Evolutionary conservation across 2,113 vertebrate genomes (phyloP).

Genomic region (Tupaia tana): DNA sequence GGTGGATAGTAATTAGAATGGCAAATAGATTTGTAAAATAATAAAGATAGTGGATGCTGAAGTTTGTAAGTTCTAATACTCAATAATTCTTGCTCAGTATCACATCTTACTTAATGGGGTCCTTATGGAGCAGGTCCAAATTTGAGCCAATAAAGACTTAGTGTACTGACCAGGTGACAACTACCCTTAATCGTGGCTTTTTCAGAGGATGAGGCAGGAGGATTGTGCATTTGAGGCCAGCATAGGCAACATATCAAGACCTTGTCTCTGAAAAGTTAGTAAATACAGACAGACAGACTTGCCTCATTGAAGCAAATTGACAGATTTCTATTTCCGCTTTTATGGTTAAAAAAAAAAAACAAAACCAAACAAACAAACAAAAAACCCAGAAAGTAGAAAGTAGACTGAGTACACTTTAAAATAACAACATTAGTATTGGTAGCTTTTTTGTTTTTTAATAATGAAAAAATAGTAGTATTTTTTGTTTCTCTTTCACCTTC

Average conservation of each 20-base stretch:
- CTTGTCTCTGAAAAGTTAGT: no score
- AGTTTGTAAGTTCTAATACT: neutral
- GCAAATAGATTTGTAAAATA: neutral
- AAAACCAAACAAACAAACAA: constrained; percentile 2
- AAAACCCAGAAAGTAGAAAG: neutral
- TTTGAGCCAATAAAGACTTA: constrained; percentile 4
- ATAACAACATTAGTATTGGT: neutral
- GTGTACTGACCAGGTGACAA: no score
- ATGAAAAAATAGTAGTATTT: constrained; percentile 2
- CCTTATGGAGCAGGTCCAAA: neutral
- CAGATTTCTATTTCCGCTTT: constrained; percentile 3
- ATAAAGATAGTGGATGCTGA: neutral
- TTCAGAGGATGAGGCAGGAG: no score
- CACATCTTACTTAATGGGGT: neutral
- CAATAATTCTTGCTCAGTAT: neutral
- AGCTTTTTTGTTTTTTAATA: neutral
- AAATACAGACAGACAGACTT: neutral
- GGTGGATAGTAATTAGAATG: neutral
- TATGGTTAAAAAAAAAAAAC: no score
- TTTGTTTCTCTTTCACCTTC: neutral
- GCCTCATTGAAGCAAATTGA: neutral
- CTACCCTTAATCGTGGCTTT: no score
- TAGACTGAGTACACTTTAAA: constrained; percentile 20
- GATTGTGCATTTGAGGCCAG: no score
- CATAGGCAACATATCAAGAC: no score